These are phyloP conservation scores for Orestias chungarensis DNA, from an alignment of 2,797 vertebrate species.

Conservation along the genomic window DNA sequence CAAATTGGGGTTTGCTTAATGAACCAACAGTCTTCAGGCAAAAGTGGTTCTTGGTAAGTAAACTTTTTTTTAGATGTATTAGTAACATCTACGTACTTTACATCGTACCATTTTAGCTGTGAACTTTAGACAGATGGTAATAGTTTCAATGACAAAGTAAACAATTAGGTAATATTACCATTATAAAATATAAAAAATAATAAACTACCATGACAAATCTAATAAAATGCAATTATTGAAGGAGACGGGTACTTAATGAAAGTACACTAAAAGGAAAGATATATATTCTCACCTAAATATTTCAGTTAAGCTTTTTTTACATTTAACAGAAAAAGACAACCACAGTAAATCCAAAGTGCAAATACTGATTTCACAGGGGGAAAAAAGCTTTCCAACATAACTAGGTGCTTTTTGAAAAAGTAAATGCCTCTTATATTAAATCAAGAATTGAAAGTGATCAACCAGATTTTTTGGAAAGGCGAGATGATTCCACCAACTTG, in stretches of 20 bases:
- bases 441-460: neutral
- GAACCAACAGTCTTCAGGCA: neutral
- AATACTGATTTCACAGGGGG: neutral
- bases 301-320: neutral
- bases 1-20: slow-evolving; percentile 1
- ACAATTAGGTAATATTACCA: neutral
- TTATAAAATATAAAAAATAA: neutral
- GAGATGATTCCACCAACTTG: neutral
- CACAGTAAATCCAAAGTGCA: neutral
- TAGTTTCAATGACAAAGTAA: neutral
- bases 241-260: neutral
- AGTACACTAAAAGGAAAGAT: neutral
- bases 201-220: neutral
- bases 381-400: neutral
- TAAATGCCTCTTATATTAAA: neutral
- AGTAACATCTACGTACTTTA: neutral
- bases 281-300: neutral
- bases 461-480: neutral
- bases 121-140: neutral
- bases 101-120: too few relatives aligned
- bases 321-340: neutral
- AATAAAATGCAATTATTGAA: neutral
- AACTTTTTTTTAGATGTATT: neutral
- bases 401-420: neutral
- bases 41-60: neutral